Percentiles rank a stretch among this genome's conserved stretches.
phyloP scores from a whole-genome alignment of 2,113 vertebrate species.

The Arizona elegans region DNA sequence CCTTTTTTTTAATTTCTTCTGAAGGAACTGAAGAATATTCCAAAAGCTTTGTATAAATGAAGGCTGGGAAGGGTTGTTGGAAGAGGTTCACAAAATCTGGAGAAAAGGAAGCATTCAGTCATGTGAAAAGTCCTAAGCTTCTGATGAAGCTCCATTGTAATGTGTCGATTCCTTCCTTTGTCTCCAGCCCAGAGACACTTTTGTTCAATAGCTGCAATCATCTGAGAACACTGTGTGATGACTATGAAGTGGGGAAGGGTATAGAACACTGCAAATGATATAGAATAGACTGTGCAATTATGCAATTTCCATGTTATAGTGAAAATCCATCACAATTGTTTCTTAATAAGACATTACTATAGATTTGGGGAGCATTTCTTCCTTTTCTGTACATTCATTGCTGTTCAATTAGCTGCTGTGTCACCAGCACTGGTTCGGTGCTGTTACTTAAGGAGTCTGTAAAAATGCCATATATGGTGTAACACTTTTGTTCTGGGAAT shows the following conservation, averaged over 20 bases:
- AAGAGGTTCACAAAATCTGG: slow-evolving; percentile 47
- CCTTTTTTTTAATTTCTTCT: slow-evolving; percentile 34
- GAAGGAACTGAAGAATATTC: slow-evolving; percentile 56
- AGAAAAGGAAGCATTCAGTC: slow-evolving; percentile 64
- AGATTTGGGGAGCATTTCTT: slow-evolving; percentile 47
- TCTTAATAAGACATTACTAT: slow-evolving; percentile 36
- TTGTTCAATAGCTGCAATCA: slow-evolving; percentile 67
- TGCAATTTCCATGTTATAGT: slow-evolving; percentile 59
- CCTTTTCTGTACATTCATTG: slow-evolving; percentile 36
- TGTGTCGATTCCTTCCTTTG: slow-evolving; percentile 52
- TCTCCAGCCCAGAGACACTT: slow-evolving; percentile 54
- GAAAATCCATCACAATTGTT: slow-evolving; percentile 56
- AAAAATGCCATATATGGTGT: slow-evolving; percentile 18
- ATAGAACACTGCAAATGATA: slow-evolving; percentile 55
- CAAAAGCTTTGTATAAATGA: slow-evolving; percentile 47
- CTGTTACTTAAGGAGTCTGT: not conserved
- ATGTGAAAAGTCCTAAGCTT: slow-evolving; percentile 64
- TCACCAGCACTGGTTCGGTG: not conserved
- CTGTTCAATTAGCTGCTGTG: not conserved
- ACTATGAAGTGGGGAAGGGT: slow-evolving; percentile 57
- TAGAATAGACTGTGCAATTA: slow-evolving; percentile 60
- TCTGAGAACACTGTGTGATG: slow-evolving; percentile 59
- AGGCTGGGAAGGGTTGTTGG: slow-evolving; percentile 4
- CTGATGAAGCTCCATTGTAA: slow-evolving; percentile 68
- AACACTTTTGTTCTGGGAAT: slow-evolving; percentile 28